These are phyloP conservation scores for Sebastes steindachneri DNA, from an alignment of 2,797 vertebrate species.

Conservation along the genomic window DNA sequence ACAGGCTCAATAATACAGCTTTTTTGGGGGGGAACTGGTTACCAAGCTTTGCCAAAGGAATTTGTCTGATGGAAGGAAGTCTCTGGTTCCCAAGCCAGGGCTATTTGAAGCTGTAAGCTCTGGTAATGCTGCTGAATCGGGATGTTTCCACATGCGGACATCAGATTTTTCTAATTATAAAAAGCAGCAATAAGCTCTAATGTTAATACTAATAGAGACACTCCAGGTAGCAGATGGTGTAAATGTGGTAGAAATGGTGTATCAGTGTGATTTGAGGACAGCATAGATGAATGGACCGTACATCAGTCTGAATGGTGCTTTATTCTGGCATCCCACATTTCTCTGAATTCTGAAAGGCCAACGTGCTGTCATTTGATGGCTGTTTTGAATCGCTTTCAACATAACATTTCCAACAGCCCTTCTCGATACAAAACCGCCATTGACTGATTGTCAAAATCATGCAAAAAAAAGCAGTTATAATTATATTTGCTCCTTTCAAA, in stretches of 20 bases:
- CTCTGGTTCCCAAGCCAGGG: slow-evolving; percentile 15
- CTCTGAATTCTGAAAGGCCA: slow-evolving; percentile 11
- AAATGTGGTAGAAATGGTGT: background rate
- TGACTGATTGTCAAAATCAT: slow-evolving; percentile 43
- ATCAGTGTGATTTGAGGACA: background rate
- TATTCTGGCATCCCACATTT: slow-evolving; percentile 17
- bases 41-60: slow-evolving; percentile 13
- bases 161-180: background rate
- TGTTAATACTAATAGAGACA: background rate
- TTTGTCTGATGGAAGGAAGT: slow-evolving; percentile 19
- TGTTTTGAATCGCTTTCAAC: slow-evolving; percentile 44
- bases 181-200: background rate
- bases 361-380: slow-evolving; percentile 9
- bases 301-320: slow-evolving; percentile 1
- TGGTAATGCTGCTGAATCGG: background rate
- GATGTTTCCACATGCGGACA: background rate
- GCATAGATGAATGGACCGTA: background rate
- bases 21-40: slow-evolving; percentile 1
- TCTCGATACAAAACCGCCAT: slow-evolving; percentile 22
- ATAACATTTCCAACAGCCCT: slow-evolving; percentile 8
- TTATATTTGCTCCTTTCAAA: slow-evolving; percentile 50
- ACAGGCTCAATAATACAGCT: slow-evolving; percentile 1
- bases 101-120: slow-evolving; percentile 1
- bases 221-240: background rate
- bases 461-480: slow-evolving; percentile 28